A percentile compares a stretch with the other conserved stretches of the same genome.
phyloP scores from a whole-genome alignment of 2,113 vertebrate genomes.

The Cryptotis parvus region DNA sequence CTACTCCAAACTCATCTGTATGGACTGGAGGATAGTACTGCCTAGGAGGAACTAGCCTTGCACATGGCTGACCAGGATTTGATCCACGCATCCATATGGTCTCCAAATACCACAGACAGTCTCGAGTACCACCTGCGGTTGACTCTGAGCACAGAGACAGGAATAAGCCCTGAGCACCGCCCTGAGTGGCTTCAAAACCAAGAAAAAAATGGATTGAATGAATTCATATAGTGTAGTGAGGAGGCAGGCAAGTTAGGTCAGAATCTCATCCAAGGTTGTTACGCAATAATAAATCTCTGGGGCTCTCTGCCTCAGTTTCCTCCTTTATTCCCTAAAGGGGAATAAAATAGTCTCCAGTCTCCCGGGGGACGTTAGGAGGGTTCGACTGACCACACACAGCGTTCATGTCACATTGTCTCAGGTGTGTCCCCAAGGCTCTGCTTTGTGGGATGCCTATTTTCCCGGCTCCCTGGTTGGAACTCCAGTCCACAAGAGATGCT shows the following conservation, averaged over 20 bases:
- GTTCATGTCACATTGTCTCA: background rate
- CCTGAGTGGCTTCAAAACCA: background rate
- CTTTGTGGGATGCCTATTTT: background rate
- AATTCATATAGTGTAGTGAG: background rate
- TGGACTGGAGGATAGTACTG: no score
- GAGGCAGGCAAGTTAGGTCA: background rate
- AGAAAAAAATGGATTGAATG: background rate
- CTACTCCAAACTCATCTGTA: no score
- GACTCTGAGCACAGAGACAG: no score
- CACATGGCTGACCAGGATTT: no score
- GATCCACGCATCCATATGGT: no score
- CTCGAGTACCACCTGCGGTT: no score
- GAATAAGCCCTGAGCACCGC: no score
- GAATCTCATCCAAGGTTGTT: background rate
- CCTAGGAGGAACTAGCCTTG: no score
- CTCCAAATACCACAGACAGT: no score
- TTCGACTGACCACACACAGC: background rate
- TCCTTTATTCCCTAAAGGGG: background rate
- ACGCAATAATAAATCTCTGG: background rate
- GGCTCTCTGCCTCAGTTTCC: constrained; percentile 7
- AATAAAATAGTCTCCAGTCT: background rate
- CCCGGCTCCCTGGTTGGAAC: background rate
- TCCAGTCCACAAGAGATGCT: background rate
- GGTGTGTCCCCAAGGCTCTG: background rate
- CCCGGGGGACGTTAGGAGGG: background rate